These are phyloP conservation scores for Acrossocheilus wenchowensis DNA, from an alignment of 2,797 vertebrate genomes.

Conservation along the genomic window DNA sequence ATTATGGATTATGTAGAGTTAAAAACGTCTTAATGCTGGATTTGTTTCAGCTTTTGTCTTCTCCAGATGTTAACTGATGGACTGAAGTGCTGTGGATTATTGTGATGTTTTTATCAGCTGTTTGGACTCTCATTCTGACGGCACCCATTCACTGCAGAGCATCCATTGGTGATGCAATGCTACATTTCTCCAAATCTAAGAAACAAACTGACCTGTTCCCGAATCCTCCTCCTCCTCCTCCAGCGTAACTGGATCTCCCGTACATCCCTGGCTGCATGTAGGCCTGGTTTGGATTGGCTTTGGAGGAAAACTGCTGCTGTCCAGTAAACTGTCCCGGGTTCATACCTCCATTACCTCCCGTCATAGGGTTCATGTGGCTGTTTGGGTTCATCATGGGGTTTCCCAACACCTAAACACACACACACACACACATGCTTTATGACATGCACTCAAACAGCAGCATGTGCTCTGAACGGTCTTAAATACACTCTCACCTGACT, in stretches of 20 bases:
- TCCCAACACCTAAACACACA: constrained; percentile 85
- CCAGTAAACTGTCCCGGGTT: constrained; percentile 92
- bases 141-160: neutral
- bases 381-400: constrained; percentile 94
- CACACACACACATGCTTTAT: constrained; percentile 5
- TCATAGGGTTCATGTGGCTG: constrained; percentile 96
- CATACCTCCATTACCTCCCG: constrained; percentile 90
- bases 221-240: constrained; percentile 84
- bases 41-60: neutral
- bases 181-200: neutral
- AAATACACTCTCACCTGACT: constrained; percentile 87
- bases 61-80: neutral
- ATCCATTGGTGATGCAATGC: neutral
- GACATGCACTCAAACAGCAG: neutral
- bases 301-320: constrained; percentile 93
- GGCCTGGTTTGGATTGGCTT: constrained; percentile 87
- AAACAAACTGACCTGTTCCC: constrained; percentile 84
- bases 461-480: neutral
- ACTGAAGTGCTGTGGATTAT: neutral
- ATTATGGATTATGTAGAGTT: too few species aligned
- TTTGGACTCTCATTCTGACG: neutral
- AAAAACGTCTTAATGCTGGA: too few species aligned
- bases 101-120: neutral
- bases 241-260: constrained; percentile 89
- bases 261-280: constrained; percentile 97